Evolutionary conservation across 1,140 invertebrate genomes (phyloP).

Genomic region (Aphaenogaster floridana): DNA sequence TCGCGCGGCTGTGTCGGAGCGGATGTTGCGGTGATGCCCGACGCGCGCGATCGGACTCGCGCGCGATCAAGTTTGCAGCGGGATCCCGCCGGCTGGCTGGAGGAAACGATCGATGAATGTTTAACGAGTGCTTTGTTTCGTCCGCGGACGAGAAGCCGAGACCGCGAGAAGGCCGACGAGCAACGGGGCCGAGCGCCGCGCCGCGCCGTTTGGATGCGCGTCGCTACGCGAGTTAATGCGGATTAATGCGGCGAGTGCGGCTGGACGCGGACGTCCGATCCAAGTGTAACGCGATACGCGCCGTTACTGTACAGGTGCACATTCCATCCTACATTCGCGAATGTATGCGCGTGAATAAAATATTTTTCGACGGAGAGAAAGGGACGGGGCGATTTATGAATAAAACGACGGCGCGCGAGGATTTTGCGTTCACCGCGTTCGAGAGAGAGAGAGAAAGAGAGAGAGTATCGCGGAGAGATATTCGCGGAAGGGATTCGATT

Average conservation of each 20-base stretch:
- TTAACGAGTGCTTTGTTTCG: constrained; percentile 46
- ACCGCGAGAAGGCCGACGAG: background rate
- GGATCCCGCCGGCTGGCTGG: background rate
- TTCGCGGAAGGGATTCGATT: background rate
- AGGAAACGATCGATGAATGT: constrained; percentile 22
- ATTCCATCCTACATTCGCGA: background rate
- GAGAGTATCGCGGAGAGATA: background rate
- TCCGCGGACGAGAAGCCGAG: background rate
- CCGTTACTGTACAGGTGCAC: background rate
- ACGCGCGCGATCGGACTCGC: constrained; percentile 1
- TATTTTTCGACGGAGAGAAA: background rate
- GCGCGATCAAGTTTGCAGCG: background rate
- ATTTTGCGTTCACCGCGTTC: background rate
- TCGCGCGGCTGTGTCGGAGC: background rate
- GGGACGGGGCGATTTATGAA: background rate
- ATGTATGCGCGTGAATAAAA: constrained; percentile 23
- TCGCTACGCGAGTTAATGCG: constrained; percentile 35
- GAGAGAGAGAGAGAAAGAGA: no score
- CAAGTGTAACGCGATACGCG: background rate
- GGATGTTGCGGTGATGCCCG: constrained; percentile 29
- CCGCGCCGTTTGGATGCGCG: background rate
- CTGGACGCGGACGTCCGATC: background rate
- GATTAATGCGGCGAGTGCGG: background rate
- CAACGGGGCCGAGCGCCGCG: background rate
- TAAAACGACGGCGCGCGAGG: background rate